Evolutionary conservation across 1,140 invertebrate genomes (phyloP).

Genomic region (Heliconius congener): DNA sequence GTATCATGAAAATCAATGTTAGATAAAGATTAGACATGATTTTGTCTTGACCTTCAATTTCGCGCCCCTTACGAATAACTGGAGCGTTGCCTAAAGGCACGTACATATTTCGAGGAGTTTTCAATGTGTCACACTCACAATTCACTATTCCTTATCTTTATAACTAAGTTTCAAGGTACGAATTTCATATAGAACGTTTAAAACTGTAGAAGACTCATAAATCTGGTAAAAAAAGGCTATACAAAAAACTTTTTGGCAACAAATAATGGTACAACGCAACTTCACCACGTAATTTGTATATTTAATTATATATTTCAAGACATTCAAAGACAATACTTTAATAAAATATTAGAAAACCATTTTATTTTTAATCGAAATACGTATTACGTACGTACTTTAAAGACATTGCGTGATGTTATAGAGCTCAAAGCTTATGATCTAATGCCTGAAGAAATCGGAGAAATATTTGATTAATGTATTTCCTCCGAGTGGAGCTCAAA

Average conservation of each 20-base stretch:
- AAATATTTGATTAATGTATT: neutral
- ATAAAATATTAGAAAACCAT: too few relatives aligned
- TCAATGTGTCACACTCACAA: conserved; percentile 14
- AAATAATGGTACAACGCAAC: too few relatives aligned
- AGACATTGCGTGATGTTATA: too few relatives aligned
- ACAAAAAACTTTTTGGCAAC: too few relatives aligned
- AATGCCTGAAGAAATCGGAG: neutral
- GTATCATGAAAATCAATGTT: neutral
- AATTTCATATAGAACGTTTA: neutral
- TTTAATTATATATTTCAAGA: too few relatives aligned
- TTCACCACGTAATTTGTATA: too few relatives aligned
- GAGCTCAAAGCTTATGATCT: too few relatives aligned
- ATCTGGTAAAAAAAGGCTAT: too few relatives aligned
- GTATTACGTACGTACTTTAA: too few relatives aligned
- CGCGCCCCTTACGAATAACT: conserved; percentile 10
- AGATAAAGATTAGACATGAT: conserved; percentile 12
- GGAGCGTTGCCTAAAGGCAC: conserved; percentile 20
- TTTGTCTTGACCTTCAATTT: conserved; percentile 19
- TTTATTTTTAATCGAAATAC: too few relatives aligned
- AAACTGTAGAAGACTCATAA: neutral
- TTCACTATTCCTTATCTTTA: neutral
- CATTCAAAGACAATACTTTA: too few relatives aligned
- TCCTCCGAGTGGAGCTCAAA: neutral
- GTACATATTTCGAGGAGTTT: conserved; percentile 32
- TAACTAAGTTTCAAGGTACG: neutral